Conservation (phyloP, 2,113 vertebrate species). For the Leucopternis melanops region DNA sequence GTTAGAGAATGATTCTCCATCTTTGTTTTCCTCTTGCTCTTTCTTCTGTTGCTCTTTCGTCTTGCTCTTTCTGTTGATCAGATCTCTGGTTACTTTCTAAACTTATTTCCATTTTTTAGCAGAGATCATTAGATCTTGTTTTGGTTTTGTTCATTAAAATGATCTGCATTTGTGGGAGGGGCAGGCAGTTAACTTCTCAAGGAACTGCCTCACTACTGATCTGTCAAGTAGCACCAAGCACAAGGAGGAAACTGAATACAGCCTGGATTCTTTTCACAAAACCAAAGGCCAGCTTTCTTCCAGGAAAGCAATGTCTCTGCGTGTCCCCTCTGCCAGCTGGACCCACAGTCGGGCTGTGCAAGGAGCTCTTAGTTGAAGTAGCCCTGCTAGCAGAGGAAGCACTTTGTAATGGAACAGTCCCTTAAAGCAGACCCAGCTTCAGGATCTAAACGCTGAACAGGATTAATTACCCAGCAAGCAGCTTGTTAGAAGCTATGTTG, state of each 20-base stretch:
- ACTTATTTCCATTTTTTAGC: background rate
- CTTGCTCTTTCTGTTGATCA: background rate
- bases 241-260: background rate
- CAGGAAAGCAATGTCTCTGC: background rate
- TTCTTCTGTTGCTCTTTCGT: background rate
- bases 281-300: background rate
- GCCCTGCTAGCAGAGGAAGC: background rate
- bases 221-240: background rate
- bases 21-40: background rate
- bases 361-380: background rate
- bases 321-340: background rate
- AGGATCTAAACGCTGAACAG: constrained; percentile 36
- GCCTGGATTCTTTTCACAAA: background rate
- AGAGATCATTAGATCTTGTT: background rate
- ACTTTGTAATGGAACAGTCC: background rate
- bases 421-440: constrained; percentile 12
- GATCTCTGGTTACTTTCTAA: background rate
- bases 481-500: constrained; percentile 66
- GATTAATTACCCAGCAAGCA: constrained; percentile 67
- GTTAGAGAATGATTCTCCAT: background rate
- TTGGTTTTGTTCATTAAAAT: background rate
- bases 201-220: background rate
- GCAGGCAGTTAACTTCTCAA: background rate
- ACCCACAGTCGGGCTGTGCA: background rate
- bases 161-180: background rate